A percentile compares a stretch with the other conserved stretches of the same genome.
phyloP scores from a whole-genome alignment of 2,797 vertebrate genomes.

The Brachymystax lenok region DNA sequence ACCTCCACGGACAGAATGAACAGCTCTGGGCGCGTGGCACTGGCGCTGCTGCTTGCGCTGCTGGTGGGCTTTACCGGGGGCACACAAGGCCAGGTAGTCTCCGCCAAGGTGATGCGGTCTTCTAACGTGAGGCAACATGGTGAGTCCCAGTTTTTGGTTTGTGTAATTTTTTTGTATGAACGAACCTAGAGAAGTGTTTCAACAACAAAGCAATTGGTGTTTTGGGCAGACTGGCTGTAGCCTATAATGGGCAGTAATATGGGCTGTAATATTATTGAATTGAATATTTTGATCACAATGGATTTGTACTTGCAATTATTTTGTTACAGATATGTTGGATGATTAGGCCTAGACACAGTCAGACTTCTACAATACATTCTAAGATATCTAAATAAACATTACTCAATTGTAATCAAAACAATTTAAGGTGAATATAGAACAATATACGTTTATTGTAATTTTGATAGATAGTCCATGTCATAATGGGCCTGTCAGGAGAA shows the following conservation, averaged over 20 bases:
- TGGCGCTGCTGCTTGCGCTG: constrained; percentile 45
- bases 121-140: constrained; percentile 70
- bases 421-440: not conserved
- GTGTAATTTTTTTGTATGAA: not conserved
- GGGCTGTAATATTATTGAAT: too few species aligned
- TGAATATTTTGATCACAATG: not conserved
- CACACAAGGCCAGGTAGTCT: constrained; percentile 55
- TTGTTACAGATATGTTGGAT: not conserved
- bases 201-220: not conserved
- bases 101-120: constrained; percentile 60
- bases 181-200: not conserved
- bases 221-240: not conserved
- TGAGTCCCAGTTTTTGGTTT: constrained; percentile 39
- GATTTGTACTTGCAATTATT: not conserved
- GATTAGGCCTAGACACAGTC: too few species aligned
- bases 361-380: not conserved
- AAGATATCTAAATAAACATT: not conserved
- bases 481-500: not conserved
- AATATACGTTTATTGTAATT: not conserved
- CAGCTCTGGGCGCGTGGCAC: constrained; percentile 18
- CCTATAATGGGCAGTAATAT: too few species aligned
- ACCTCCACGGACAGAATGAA: constrained; percentile 46
- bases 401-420: not conserved
- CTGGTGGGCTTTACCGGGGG: constrained; percentile 32
- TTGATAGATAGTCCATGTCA: not conserved